Conservation (phyloP, 23 tunicate genomes). For the Ascidia mentula region DNA sequence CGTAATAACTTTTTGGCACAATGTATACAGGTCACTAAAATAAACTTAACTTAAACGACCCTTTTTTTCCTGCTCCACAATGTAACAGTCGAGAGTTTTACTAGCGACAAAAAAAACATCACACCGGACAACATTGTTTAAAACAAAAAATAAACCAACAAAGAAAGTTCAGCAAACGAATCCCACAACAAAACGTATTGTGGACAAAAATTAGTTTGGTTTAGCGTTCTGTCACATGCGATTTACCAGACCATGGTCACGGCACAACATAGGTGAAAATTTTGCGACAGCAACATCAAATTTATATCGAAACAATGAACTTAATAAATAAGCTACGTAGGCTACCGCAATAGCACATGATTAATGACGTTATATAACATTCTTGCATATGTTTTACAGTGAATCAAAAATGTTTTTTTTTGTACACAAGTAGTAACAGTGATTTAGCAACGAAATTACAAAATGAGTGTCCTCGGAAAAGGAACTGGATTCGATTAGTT, state of each 20-base stretch:
- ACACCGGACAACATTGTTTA: neutral
- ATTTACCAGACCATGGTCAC: neutral
- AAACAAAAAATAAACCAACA: neutral
- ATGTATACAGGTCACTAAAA: too few relatives aligned
- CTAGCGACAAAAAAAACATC: neutral
- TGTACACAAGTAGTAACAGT: neutral
- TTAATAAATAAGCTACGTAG: neutral
- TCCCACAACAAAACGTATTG: neutral
- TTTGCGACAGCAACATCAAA: neutral
- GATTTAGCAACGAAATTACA: neutral
- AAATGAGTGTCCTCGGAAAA: neutral
- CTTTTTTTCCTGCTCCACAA: too few relatives aligned
- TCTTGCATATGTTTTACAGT: constrained; percentile 7
- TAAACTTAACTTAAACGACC: too few relatives aligned
- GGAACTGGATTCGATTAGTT: neutral
- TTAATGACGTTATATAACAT: neutral
- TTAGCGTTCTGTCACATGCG: neutral
- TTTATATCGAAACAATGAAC: neutral
- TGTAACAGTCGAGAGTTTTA: too few relatives aligned
- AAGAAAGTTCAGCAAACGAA: neutral
- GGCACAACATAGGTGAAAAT: neutral
- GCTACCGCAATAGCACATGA: constrained; percentile 5
- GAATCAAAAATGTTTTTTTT: neutral
- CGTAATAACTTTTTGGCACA: too few relatives aligned
- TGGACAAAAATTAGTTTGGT: neutral